These are phyloP conservation scores for Bombus pascuorum DNA, from an alignment of 1,140 invertebrate genomes.

Conservation along the genomic window DNA sequence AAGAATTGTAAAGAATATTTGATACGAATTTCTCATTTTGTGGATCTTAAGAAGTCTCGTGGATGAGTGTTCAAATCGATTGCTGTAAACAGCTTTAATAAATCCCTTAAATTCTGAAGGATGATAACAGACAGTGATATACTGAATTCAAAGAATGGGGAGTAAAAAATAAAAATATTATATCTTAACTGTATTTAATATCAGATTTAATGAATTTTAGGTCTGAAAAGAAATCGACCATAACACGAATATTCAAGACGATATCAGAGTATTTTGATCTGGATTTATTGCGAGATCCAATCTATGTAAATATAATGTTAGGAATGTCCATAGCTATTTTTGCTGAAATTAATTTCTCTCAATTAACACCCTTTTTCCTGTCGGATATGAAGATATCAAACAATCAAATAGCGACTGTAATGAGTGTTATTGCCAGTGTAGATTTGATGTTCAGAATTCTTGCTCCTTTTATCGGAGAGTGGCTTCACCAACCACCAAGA, in stretches of 20 bases:
- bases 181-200: not conserved
- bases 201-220: constrained; percentile 32
- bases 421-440: constrained; percentile 84
- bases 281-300: constrained; percentile 83
- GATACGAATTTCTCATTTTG: not conserved
- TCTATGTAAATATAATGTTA: constrained; percentile 86
- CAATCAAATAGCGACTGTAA: constrained; percentile 83
- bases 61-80: no score
- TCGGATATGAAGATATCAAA: constrained; percentile 84
- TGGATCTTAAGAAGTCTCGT: not conserved
- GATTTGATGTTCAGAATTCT: constrained; percentile 85
- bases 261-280: constrained; percentile 83
- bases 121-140: no score
- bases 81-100: no score
- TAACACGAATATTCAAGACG: not conserved
- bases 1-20: no score
- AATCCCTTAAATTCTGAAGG: no score
- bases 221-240: not conserved
- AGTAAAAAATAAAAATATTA: not conserved
- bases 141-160: no score
- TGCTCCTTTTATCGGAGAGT: constrained; percentile 85
- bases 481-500: constrained; percentile 86
- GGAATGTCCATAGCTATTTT: constrained; percentile 87
- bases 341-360: constrained; percentile 87
- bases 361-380: constrained; percentile 86